Evolutionary conservation across 2,888 invertebrate species (phyloP).

Genomic region (Drosophila anceps): DNA sequence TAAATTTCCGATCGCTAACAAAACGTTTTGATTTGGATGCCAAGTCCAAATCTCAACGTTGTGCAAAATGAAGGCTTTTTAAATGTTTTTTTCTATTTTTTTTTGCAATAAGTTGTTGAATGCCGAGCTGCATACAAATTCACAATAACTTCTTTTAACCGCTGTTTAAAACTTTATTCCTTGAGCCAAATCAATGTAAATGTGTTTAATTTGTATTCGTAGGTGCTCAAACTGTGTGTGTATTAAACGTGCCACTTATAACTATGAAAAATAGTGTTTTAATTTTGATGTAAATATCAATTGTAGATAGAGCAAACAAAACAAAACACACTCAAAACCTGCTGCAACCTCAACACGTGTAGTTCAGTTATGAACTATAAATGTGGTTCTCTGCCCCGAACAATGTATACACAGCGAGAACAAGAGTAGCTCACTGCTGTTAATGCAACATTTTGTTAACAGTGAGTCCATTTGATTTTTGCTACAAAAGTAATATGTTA

Average conservation of each 20-base stretch:
- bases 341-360: conserved; percentile 41
- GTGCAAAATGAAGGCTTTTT: neutral
- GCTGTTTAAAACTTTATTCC: conserved; percentile 8
- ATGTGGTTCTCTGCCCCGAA: conserved; percentile 16
- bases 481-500: neutral
- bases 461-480: neutral
- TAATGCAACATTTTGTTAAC: conserved; percentile 19
- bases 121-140: conserved; percentile 12
- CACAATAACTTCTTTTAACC: conserved; percentile 15
- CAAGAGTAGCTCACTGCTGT: conserved; percentile 11
- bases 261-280: conserved; percentile 24
- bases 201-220: conserved; percentile 30
- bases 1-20: conserved; percentile 20
- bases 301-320: conserved; percentile 41
- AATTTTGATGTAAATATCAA: conserved; percentile 55
- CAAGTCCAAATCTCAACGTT: neutral
- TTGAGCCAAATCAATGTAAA: conserved; percentile 20
- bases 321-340: conserved; percentile 48
- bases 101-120: conserved; percentile 7
- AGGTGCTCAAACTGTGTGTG: conserved; percentile 26
- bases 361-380: conserved; percentile 33
- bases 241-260: conserved; percentile 32
- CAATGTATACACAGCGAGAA: conserved; percentile 9
- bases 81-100: neutral
- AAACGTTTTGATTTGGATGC: conserved; percentile 3